Evolutionary conservation across 2,797 vertebrate species (phyloP).

Genomic region (Spinibarbus caldwelli): DNA sequence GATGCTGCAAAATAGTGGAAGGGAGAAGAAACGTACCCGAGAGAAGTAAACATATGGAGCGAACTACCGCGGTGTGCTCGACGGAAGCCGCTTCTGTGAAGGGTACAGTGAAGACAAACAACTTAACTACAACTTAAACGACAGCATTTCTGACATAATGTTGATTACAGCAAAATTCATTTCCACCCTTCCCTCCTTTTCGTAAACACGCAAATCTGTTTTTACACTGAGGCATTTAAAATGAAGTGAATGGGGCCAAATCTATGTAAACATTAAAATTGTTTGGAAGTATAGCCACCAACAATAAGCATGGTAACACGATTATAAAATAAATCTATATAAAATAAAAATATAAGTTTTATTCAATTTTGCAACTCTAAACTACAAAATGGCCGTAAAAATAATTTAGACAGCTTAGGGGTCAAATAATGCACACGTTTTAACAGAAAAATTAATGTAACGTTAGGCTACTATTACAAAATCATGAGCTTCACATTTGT

Average conservation of each 20-base stretch:
- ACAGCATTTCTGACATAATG: neutral
- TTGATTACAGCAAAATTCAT: neutral
- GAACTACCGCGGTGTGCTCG: constrained; percentile 42
- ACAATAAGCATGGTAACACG: neutral
- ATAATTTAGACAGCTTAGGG: neutral
- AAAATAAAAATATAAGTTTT: neutral
- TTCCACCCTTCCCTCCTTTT: neutral
- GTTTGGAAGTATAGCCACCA: neutral
- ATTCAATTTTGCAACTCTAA: neutral
- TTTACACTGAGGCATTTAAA: neutral
- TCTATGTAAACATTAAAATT: neutral
- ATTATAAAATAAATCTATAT: too few relatives aligned
- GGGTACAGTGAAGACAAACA: constrained; percentile 22
- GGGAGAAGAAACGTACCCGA: constrained; percentile 35
- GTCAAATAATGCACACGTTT: neutral
- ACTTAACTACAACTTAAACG: neutral
- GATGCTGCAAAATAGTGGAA: constrained; percentile 25
- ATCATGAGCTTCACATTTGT: neutral
- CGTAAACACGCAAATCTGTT: neutral
- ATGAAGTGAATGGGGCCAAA: neutral
- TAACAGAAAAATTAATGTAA: neutral
- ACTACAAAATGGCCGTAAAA: neutral
- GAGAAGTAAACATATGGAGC: constrained; percentile 43
- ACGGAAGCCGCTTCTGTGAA: constrained; percentile 29
- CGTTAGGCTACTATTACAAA: neutral